Conservation (phyloP, 1,140 invertebrate species). For the Frieseomelitta varia region DNA sequence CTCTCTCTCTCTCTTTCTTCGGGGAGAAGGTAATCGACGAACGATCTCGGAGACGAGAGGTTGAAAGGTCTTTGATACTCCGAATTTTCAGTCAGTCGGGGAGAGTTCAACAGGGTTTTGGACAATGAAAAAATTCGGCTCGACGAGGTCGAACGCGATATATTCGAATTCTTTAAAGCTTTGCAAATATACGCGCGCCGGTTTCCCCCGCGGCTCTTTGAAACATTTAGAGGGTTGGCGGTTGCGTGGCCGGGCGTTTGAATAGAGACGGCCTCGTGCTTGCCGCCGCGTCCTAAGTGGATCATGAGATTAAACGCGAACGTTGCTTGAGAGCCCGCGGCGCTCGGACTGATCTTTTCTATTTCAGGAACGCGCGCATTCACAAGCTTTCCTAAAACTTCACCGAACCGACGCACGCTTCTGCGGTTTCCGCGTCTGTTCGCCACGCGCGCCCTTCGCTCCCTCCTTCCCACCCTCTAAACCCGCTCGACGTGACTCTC, state of each 20-base stretch:
- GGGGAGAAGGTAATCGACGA: conserved; percentile 36
- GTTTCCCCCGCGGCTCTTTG: background rate
- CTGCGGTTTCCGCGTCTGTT: background rate
- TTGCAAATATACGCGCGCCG: background rate
- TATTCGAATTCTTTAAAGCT: background rate
- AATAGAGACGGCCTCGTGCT: conserved; percentile 15
- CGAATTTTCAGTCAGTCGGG: too few relatives aligned
- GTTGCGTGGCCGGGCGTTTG: background rate
- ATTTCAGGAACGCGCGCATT: background rate
- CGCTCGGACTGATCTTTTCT: conserved; percentile 23
- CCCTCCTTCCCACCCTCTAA: too few relatives aligned
- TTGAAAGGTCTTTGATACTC: background rate
- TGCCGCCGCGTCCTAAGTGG: conserved; percentile 17
- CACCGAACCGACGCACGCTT: background rate
- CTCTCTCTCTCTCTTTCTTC: too few relatives aligned
- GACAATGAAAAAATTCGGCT: too few relatives aligned
- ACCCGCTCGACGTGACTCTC: too few relatives aligned
- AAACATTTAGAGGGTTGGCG: conserved; percentile 12
- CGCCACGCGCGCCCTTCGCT: background rate
- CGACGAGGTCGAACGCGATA: too few relatives aligned
- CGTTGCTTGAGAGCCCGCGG: conserved; percentile 6
- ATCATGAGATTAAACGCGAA: conserved; percentile 28
- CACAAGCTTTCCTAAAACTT: background rate
- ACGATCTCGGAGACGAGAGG: conserved; percentile 24
- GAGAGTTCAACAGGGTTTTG: too few relatives aligned